Evolutionary conservation across 2,888 invertebrate species (phyloP).

Genomic region (Metacarcinus magister): DNA sequence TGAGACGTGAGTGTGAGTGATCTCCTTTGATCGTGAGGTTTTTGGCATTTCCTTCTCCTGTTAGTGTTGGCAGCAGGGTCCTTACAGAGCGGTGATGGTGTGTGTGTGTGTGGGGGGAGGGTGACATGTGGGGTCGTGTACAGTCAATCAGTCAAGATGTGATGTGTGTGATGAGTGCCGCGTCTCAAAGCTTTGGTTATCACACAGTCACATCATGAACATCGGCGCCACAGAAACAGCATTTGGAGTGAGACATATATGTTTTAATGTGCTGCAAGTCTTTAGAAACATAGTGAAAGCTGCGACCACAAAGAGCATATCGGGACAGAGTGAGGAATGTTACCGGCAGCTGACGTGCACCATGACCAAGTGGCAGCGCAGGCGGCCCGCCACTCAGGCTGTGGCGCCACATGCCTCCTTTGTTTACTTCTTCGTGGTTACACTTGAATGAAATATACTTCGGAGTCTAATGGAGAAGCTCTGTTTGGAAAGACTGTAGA

Average conservation of each 20-base stretch:
- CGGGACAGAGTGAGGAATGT: slow-evolving; percentile 52
- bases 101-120: slow-evolving; percentile 23
- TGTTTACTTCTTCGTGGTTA: slow-evolving; percentile 36
- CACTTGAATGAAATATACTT: slow-evolving; percentile 31
- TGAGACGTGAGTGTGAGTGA: slow-evolving; percentile 54
- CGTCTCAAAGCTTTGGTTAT: not conserved
- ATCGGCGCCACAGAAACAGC: not conserved
- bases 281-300: not conserved
- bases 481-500: slow-evolving; percentile 28
- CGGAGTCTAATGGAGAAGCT: slow-evolving; percentile 5
- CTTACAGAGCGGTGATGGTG: not conserved
- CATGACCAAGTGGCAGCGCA: not conserved
- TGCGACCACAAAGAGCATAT: slow-evolving; percentile 17
- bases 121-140: not conserved
- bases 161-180: not conserved
- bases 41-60: slow-evolving; percentile 45
- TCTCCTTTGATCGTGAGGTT: slow-evolving; percentile 45
- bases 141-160: not conserved
- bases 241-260: not conserved
- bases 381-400: slow-evolving; percentile 34
- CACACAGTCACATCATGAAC: not conserved
- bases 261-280: not conserved
- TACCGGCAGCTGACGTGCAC: slow-evolving; percentile 59
- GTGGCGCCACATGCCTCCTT: slow-evolving; percentile 20
- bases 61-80: not conserved